These are phyloP conservation scores for Amiota communis DNA, from an alignment of 2,888 invertebrate genomes.

Conservation along the genomic window DNA sequence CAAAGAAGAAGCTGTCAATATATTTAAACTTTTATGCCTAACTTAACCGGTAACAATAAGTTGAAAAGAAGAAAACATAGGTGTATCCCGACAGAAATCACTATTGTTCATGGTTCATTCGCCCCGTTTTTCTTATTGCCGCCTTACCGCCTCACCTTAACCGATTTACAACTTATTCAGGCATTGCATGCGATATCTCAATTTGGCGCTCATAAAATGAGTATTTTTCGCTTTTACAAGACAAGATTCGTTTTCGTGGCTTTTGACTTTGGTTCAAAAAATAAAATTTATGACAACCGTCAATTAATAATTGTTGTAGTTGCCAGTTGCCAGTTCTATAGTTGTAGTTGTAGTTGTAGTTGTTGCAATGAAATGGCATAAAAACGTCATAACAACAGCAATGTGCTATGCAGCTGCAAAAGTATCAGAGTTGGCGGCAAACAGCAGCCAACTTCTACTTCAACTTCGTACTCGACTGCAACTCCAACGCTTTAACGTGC, in stretches of 20 bases:
- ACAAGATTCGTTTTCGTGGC: constrained; percentile 15
- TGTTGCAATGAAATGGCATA: constrained; percentile 15
- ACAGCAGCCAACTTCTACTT: background rate
- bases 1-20: constrained; percentile 1
- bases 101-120: constrained; percentile 52
- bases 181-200: constrained; percentile 65
- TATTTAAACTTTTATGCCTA: constrained; percentile 5
- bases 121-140: constrained; percentile 32
- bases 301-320: constrained; percentile 47
- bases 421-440: background rate
- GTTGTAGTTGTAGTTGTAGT: constrained; percentile 24
- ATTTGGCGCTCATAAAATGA: constrained; percentile 51
- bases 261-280: constrained; percentile 31
- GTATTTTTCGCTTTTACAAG: constrained; percentile 13
- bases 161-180: constrained; percentile 57
- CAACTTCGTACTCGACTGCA: too few species aligned
- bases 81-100: constrained; percentile 51
- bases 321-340: constrained; percentile 18
- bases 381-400: constrained; percentile 28
- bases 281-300: constrained; percentile 49
- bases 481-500: background rate
- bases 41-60: background rate
- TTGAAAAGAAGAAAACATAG: constrained; percentile 37
- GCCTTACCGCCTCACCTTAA: constrained; percentile 8
- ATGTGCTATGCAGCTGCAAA: constrained; percentile 22